These are phyloP conservation scores for Prionchulus punctatus DNA, from an alignment of 2,888 invertebrate genomes.

Conservation along the genomic window DNA sequence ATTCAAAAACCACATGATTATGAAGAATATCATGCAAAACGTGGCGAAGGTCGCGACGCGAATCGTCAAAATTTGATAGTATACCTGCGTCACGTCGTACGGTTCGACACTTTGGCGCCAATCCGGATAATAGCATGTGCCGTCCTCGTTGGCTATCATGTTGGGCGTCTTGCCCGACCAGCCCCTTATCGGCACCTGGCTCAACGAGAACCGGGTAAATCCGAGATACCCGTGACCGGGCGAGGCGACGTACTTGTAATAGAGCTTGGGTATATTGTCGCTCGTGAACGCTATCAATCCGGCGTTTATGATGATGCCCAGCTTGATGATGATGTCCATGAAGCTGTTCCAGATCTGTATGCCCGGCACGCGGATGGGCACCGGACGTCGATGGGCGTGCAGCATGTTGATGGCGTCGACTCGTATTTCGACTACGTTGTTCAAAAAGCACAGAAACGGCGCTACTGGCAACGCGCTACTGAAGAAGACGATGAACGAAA, in stretches of 20 bases:
- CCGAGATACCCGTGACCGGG: neutral
- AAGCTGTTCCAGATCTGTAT: conserved; percentile 41
- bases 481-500: conserved; percentile 89
- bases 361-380: conserved; percentile 9
- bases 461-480: conserved; percentile 45
- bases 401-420: conserved; percentile 64
- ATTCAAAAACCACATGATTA: neutral
- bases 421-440: conserved; percentile 83
- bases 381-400: conserved; percentile 51
- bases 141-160: neutral
- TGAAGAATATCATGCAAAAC: neutral
- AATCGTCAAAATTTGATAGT: neutral
- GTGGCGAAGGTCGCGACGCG: neutral
- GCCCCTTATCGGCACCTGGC: no score
- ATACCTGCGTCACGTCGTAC: neutral
- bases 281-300: conserved; percentile 92
- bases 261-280: conserved; percentile 80
- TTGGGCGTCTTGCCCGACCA: no score
- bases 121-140: neutral
- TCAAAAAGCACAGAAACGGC: conserved; percentile 65
- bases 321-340: conserved; percentile 70
- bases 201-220: conserved; percentile 3
- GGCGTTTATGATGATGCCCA: conserved; percentile 80
- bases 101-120: neutral
- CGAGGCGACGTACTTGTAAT: conserved; percentile 43